phyloP scores from a whole-genome alignment of 2,888 invertebrate genomes.

The Dryadula phaetusa region DNA sequence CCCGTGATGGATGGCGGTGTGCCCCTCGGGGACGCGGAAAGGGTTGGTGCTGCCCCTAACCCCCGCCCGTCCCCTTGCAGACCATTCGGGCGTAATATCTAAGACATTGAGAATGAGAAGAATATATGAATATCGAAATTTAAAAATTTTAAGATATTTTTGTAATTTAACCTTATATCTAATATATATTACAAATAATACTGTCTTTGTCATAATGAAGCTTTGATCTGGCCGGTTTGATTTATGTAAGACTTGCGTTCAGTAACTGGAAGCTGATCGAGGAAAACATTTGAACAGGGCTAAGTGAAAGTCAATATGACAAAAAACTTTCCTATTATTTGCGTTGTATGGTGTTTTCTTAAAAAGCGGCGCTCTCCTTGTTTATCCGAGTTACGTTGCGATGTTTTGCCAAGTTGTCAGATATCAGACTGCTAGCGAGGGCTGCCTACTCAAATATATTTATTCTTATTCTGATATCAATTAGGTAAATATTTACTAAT shows the following conservation, averaged over 20 bases:
- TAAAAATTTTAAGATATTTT: neutral
- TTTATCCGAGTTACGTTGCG: constrained; percentile 48
- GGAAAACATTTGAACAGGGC: constrained; percentile 67
- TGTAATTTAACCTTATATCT: neutral
- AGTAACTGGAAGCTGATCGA: constrained; percentile 56
- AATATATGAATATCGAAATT: constrained; percentile 23
- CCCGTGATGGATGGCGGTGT: constrained; percentile 73
- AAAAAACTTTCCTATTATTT: constrained; percentile 63
- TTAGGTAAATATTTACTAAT: neutral
- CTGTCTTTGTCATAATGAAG: constrained; percentile 22
- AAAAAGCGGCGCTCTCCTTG: constrained; percentile 51
- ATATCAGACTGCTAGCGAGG: constrained; percentile 3
- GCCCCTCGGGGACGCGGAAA: constrained; percentile 54
- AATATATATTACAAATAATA: neutral
- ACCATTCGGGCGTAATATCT: constrained; percentile 49
- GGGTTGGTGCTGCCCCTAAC: constrained; percentile 63
- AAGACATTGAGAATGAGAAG: constrained; percentile 55
- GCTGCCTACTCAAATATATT: neutral
- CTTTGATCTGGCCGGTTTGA: constrained; percentile 5
- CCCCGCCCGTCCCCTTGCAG: constrained; percentile 31
- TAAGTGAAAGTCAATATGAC: constrained; percentile 73
- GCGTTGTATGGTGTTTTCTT: constrained; percentile 28
- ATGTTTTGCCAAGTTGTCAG: constrained; percentile 19
- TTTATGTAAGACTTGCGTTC: constrained; percentile 27
- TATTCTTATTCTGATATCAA: neutral